Evolutionary conservation across 2,888 invertebrate species (phyloP), one percentile per base, ranked within the genome.

Genomic region (Myopa tessellatipennis): DNA sequence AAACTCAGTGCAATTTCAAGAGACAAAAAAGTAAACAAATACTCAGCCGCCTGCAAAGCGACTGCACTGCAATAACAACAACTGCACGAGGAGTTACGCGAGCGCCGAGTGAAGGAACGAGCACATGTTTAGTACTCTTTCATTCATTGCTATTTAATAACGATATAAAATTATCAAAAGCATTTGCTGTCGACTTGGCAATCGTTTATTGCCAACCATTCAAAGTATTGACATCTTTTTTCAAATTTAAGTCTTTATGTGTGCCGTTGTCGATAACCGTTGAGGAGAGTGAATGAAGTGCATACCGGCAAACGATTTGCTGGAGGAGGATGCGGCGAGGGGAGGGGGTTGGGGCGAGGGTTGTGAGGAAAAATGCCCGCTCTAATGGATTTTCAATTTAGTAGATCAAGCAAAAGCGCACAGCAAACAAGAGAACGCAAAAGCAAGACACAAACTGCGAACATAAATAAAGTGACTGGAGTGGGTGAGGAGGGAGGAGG

Each of bases 331-430:
- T 26, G 26, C 1, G n/a, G 50, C 14, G 63, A 16, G 7, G 36
- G 3, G 26, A 72, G 38, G 55, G 61, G 65, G 52, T n/a, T n/a
- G n/a, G n/a, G n/a, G n/a, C n/a, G n/a, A n/a, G n/a, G n/a, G n/a
- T n/a, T n/a, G n/a, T 65, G 65, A 52, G 40, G n/a, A 68, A 45
- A 34, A 45, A 26, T 34, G 38, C 69, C 45, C 45, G 60, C 34
- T 60, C 45, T 74, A 74, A 74, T 69, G 75, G 69, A 75, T 75
- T 75, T 75, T 75, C 75, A 75, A 69, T 75, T 75, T 69, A 34
- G 38, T 60, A 69, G 69, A 75, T 75, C 69, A 69, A 69, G 68
- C 68, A 40, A 60, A 69, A 74, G 55, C 55, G 68, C 36, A 67
- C 18, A 73, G 61, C 73, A 73, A 50, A 73, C 34, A 63, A 61